phyloP scores from a whole-genome alignment of 2,797 vertebrate genomes.

The Anas georgica region DNA sequence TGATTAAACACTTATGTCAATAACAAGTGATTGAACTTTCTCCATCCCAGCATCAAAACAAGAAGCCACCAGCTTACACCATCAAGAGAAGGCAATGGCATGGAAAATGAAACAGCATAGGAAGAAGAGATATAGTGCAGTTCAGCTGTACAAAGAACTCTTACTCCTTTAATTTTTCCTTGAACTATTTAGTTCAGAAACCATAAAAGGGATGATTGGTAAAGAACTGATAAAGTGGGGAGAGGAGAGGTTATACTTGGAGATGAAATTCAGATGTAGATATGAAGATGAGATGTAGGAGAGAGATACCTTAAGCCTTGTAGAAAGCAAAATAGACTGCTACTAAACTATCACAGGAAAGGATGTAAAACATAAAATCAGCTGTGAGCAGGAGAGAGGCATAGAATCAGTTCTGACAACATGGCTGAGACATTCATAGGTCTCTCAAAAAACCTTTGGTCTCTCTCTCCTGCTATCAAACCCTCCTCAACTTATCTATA shows the following conservation, averaged over 20 bases:
- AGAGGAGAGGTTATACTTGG: not conserved
- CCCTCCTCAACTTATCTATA: not conserved
- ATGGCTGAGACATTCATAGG: not conserved
- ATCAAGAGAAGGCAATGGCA: not conserved
- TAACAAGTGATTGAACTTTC: not conserved
- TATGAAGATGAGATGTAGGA: not conserved
- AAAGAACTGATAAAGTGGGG: not conserved
- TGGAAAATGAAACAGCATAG: not conserved
- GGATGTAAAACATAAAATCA: not conserved
- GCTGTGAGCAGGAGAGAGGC: not conserved
- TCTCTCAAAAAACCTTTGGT: not conserved
- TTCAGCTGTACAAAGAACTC: not conserved
- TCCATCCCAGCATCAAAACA: not conserved
- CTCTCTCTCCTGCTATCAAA: not conserved
- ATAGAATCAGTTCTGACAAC: not conserved
- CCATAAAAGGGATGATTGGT: not conserved
- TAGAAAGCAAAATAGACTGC: not conserved
- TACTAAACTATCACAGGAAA: not conserved
- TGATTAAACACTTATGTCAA: constrained; percentile 41
- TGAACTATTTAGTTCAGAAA: not conserved
- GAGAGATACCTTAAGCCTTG: not conserved
- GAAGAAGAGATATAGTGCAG: not conserved
- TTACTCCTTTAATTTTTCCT: not conserved
- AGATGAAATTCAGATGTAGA: constrained; percentile 9
- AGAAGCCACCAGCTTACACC: not conserved